Conservation (phyloP, 2,888 invertebrate genomes). For the Plebejus anna region DNA sequence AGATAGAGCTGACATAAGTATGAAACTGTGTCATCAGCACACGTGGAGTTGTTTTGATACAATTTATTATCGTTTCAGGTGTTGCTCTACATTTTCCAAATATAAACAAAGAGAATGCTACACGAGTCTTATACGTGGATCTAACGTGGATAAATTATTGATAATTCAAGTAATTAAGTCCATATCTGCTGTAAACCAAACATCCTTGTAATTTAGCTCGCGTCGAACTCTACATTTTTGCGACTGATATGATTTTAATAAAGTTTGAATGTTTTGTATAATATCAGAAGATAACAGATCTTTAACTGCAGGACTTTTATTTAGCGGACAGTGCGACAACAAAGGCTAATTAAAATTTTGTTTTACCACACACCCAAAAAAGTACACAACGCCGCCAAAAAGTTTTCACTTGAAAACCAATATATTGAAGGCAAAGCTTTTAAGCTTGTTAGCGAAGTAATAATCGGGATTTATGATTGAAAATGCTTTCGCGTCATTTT, state of each 20-base stretch:
- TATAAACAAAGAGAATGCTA: neutral
- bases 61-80: slow-evolving; percentile 1
- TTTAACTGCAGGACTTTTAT: too few species aligned
- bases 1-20: slow-evolving; percentile 1
- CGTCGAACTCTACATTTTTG: neutral
- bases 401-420: neutral
- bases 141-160: neutral
- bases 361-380: too few species aligned
- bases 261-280: too few species aligned
- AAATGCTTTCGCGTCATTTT: neutral
- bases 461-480: neutral
- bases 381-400: too few species aligned
- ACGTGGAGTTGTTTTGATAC: neutral
- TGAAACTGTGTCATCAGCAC: neutral
- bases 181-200: neutral
- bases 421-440: neutral
- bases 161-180: neutral
- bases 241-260: neutral
- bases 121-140: neutral
- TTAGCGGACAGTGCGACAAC: too few species aligned
- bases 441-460: slow-evolving; percentile 1
- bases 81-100: neutral
- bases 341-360: too few species aligned
- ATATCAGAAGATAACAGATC: too few species aligned
- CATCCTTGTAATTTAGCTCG: neutral